These are phyloP conservation scores for Sciurus vulgaris DNA, from an alignment of 2,797 vertebrate genomes.

Conservation along the genomic window DNA sequence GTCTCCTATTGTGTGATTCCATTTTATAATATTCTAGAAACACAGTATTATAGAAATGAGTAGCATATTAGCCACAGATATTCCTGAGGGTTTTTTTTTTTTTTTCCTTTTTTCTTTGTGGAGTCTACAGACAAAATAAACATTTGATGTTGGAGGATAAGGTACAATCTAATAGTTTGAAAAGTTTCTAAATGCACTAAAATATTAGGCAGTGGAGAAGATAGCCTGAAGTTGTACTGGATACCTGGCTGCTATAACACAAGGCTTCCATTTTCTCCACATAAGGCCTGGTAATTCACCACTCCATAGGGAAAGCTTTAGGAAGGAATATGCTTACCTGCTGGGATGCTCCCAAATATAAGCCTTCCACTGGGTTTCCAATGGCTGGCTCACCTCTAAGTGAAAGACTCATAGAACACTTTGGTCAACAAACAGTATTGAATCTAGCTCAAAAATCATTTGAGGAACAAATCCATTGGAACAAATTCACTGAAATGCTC, in stretches of 20 bases:
- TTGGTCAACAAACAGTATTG: background rate
- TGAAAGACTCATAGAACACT: background rate
- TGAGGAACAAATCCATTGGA: background rate
- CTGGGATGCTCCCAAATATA: background rate
- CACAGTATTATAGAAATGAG: too few relatives aligned
- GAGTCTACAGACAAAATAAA: slow-evolving; percentile 60
- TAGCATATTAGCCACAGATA: background rate
- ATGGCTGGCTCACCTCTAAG: background rate
- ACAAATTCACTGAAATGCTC: background rate
- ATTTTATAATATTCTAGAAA: too few relatives aligned
- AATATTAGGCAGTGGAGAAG: background rate
- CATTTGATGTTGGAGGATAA: background rate
- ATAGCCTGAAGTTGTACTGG: background rate
- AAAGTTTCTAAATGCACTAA: slow-evolving; percentile 23
- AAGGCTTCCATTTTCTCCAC: background rate
- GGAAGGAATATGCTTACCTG: background rate
- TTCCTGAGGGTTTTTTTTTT: slow-evolving; percentile 9
- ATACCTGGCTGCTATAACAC: background rate
- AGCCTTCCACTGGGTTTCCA: background rate
- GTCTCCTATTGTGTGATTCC: too few relatives aligned
- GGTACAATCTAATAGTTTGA: background rate
- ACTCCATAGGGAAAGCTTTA: background rate
- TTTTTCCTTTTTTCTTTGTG: background rate
- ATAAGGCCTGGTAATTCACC: background rate
- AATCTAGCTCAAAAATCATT: background rate